Evolutionary conservation across 2,113 vertebrate genomes (phyloP).

Genomic region (Halcyon senegalensis): DNA sequence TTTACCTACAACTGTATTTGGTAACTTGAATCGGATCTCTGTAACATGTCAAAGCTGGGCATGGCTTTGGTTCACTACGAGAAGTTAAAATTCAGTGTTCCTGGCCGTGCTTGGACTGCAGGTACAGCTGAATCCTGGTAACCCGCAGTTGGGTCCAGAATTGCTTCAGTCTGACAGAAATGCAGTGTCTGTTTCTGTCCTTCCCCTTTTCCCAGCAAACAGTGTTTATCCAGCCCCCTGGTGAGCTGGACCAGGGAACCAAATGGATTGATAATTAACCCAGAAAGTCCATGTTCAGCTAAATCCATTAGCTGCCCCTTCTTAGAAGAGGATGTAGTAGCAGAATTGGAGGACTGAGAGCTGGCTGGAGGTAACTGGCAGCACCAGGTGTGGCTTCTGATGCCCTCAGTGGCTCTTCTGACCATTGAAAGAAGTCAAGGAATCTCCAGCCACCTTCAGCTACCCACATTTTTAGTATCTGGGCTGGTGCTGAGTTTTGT

Average conservation of each 20-base stretch:
- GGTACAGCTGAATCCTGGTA: background rate
- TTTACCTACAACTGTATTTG: background rate
- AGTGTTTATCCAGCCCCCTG: background rate
- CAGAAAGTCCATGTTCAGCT: background rate
- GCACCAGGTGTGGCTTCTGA: rapidly evolving
- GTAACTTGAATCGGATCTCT: background rate
- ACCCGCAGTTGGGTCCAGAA: rapidly evolving
- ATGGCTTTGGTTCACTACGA: background rate
- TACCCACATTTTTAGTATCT: background rate
- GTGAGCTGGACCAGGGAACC: background rate
- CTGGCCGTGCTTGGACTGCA: background rate
- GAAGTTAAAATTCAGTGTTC: background rate
- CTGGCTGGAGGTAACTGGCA: background rate
- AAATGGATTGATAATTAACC: background rate
- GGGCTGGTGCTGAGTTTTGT: background rate
- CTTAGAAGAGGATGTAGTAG: background rate
- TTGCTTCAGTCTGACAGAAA: background rate
- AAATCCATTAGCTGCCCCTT: background rate
- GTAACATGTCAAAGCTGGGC: background rate
- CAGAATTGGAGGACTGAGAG: background rate
- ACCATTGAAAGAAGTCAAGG: background rate
- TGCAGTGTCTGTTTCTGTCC: background rate
- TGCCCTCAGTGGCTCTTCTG: background rate
- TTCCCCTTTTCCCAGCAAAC: background rate
- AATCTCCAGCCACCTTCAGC: background rate